Percentiles rank a stretch among this genome's conserved stretches.
phyloP scores from a whole-genome alignment of 2,113 vertebrate species.

The Poeciliopsis occidentalis region DNA sequence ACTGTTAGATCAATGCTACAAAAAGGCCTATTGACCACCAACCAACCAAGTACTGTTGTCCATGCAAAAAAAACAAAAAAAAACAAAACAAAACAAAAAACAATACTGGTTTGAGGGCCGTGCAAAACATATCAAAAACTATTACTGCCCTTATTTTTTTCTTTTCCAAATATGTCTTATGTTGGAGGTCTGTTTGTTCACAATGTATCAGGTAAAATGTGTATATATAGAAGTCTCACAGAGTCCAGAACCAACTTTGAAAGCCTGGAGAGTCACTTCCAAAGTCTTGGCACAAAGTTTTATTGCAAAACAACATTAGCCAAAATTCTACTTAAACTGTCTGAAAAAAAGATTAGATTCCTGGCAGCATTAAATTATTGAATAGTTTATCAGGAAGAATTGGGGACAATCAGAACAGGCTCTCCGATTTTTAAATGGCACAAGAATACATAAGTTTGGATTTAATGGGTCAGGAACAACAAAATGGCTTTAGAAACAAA shows the following conservation, averaged over 20 bases:
- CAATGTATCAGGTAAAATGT: constrained; percentile 63
- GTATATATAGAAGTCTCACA: constrained; percentile 56
- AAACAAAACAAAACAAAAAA: too few relatives aligned
- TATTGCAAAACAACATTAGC: constrained; percentile 62
- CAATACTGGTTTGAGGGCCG: too few relatives aligned
- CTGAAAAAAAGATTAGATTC: constrained; percentile 57
- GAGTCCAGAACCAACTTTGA: constrained; percentile 57
- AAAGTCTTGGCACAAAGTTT: constrained; percentile 62
- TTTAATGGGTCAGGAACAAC: constrained; percentile 68
- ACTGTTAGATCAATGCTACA: too few relatives aligned
- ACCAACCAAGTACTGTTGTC: too few relatives aligned
- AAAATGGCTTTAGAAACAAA: constrained; percentile 62
- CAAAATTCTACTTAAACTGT: constrained; percentile 51
- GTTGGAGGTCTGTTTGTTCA: constrained; percentile 27
- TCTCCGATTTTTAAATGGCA: constrained; percentile 55
- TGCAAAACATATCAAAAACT: too few relatives aligned
- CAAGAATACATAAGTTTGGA: constrained; percentile 57
- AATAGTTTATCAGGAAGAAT: constrained; percentile 61
- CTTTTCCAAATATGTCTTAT: constrained; percentile 43
- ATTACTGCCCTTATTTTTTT: too few relatives aligned
- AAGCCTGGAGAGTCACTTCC: constrained; percentile 51
- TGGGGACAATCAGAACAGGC: constrained; percentile 49
- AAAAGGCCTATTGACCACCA: too few relatives aligned
- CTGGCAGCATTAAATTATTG: constrained; percentile 64
- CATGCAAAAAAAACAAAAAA: too few relatives aligned